Conservation (phyloP, 2,113 vertebrate species). For the Suricata suricatta region DNA sequence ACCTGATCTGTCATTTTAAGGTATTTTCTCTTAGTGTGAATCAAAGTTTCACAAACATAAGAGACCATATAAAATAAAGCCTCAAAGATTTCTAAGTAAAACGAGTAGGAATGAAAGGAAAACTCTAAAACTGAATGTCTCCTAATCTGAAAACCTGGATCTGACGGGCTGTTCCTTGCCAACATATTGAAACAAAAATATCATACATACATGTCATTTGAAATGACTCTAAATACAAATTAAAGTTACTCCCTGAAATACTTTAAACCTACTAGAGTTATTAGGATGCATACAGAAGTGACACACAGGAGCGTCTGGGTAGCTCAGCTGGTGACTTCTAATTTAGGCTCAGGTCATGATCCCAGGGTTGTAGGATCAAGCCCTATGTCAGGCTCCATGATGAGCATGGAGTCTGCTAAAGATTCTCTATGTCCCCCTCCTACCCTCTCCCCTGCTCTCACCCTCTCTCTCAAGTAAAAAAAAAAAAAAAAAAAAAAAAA, state of each 20-base stretch:
- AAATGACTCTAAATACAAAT: constrained; percentile 37
- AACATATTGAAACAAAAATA: constrained; percentile 39
- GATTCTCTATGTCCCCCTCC: no score
- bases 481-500: no score
- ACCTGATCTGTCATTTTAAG: neutral
- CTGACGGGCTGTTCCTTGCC: neutral
- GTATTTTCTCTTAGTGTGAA: constrained; percentile 9
- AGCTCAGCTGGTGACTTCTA: no score
- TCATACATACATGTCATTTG: neutral
- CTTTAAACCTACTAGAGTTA: neutral
- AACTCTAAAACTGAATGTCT: neutral
- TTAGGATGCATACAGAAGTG: neutral
- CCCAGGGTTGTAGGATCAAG: no score
- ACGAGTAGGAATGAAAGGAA: neutral
- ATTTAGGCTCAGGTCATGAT: no score
- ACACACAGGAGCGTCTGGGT: neutral
- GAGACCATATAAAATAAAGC: constrained; percentile 14
- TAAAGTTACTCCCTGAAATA: constrained; percentile 1
- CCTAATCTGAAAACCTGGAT: constrained; percentile 37
- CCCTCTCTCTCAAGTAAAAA: no score
- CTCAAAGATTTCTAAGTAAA: constrained; percentile 21
- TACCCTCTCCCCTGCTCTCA: no score
- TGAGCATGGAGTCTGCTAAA: no score
- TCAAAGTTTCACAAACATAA: constrained; percentile 11
- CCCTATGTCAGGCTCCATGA: no score